Conservation (phyloP, 2,797 vertebrate genomes). For the Tragopan temminckii region DNA sequence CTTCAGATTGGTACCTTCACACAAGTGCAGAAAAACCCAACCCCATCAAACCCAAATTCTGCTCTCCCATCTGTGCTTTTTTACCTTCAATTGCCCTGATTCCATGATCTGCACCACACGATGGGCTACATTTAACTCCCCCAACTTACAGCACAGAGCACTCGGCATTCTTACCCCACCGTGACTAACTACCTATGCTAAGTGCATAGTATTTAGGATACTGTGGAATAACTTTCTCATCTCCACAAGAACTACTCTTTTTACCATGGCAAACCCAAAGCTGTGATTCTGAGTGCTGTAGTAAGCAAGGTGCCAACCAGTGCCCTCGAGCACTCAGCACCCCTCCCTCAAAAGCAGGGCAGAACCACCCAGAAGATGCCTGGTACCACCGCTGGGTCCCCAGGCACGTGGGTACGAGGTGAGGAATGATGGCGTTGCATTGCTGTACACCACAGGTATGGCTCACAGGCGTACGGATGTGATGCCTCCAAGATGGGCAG, state of each 20-base stretch:
- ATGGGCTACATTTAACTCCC: conserved; percentile 53
- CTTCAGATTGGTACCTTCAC: background rate
- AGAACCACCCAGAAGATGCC: accelerated
- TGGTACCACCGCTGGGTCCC: background rate
- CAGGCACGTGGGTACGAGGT: background rate
- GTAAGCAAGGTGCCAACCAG: background rate
- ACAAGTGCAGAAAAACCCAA: background rate
- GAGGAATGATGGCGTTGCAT: background rate
- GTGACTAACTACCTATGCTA: background rate
- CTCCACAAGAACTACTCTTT: background rate
- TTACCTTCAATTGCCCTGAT: conserved; percentile 24
- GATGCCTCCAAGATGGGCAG: accelerated
- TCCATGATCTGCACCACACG: background rate
- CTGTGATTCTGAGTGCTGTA: background rate
- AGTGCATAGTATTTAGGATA: background rate
- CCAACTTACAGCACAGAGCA: conserved; percentile 22
- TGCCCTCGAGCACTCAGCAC: accelerated
- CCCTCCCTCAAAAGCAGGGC: background rate
- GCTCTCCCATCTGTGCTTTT: background rate
- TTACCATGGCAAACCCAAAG: background rate
- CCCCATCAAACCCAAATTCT: background rate
- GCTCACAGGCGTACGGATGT: background rate
- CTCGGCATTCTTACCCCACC: conserved; percentile 38
- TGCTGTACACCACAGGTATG: background rate
- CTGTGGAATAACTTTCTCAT: background rate